phyloP scores from a whole-genome alignment of 2,113 vertebrate species.

The Corythoichthys intestinalis region DNA sequence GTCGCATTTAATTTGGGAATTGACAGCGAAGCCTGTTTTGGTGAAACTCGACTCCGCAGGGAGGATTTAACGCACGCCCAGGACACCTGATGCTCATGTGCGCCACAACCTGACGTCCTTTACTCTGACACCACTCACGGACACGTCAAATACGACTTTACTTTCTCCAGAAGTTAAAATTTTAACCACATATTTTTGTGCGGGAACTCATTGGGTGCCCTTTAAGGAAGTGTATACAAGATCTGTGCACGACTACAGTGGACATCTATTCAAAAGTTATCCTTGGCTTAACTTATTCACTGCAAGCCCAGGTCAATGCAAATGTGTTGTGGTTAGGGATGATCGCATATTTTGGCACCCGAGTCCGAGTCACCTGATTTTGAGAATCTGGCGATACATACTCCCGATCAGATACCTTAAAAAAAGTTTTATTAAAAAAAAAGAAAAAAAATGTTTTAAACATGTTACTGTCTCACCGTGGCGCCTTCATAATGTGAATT shows the following conservation, averaged over 20 bases:
- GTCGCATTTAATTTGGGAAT: constrained; percentile 42
- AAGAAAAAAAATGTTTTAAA: too few relatives aligned
- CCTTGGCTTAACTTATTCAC: too few relatives aligned
- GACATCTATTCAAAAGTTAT: too few relatives aligned
- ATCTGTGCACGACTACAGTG: background rate
- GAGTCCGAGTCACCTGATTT: too few relatives aligned
- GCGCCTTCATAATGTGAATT: too few relatives aligned
- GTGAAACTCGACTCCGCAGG: constrained; percentile 53
- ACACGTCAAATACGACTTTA: background rate
- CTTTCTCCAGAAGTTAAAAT: background rate
- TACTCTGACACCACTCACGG: background rate
- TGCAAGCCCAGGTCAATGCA: too few relatives aligned
- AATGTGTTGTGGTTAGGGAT: too few relatives aligned
- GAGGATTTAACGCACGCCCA: constrained; percentile 39
- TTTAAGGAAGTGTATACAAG: background rate
- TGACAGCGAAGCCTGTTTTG: constrained; percentile 31
- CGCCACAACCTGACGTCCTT: background rate
- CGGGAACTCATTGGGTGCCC: background rate
- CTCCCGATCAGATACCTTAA: too few relatives aligned
- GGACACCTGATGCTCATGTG: constrained; percentile 5
- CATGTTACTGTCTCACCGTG: too few relatives aligned
- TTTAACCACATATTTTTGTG: background rate
- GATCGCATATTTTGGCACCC: too few relatives aligned
- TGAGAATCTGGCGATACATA: too few relatives aligned
- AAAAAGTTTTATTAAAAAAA: too few relatives aligned